Conservation (phyloP, 2,113 vertebrate genomes). For the Labeo rohita region DNA sequence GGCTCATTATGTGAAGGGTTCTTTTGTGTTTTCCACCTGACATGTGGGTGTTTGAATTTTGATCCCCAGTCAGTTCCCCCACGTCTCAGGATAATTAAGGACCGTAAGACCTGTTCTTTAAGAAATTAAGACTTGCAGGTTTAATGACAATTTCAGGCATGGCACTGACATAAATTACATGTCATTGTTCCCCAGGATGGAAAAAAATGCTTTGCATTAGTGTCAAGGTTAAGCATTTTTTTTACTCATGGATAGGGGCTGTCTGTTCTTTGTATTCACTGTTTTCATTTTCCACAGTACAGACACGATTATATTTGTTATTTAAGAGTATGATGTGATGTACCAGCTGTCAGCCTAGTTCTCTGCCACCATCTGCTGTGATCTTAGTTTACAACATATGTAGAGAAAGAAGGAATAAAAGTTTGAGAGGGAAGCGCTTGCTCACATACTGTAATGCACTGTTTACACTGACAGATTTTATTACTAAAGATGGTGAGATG, state of each 20-base stretch:
- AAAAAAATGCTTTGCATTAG: neutral
- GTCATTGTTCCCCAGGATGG: neutral
- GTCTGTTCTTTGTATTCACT: neutral
- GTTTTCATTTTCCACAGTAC: neutral
- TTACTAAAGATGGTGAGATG: neutral
- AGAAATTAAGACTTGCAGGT: conserved; percentile 5
- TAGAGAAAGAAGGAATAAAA: neutral
- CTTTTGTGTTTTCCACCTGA: conserved; percentile 41
- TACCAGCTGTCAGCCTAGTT: conserved; percentile 40
- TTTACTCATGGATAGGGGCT: neutral
- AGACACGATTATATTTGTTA: conserved; percentile 14
- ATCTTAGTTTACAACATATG: conserved; percentile 39
- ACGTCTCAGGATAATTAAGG: conserved; percentile 29
- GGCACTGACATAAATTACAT: conserved; percentile 2
- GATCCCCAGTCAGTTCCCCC: conserved; percentile 22
- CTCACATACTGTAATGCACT: neutral
- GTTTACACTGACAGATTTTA: neutral
- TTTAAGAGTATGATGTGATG: conserved; percentile 22
- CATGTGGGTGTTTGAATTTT: conserved; percentile 42
- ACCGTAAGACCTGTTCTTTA: conserved; percentile 10
- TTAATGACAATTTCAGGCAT: conserved; percentile 32
- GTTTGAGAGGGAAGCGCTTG: neutral
- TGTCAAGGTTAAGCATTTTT: neutral
- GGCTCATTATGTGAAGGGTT: conserved; percentile 16
- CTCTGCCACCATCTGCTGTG: conserved; percentile 36